These are phyloP conservation scores for Hippocampus abdominalis DNA, from an alignment of 2,113 vertebrate genomes.

Conservation along the genomic window DNA sequence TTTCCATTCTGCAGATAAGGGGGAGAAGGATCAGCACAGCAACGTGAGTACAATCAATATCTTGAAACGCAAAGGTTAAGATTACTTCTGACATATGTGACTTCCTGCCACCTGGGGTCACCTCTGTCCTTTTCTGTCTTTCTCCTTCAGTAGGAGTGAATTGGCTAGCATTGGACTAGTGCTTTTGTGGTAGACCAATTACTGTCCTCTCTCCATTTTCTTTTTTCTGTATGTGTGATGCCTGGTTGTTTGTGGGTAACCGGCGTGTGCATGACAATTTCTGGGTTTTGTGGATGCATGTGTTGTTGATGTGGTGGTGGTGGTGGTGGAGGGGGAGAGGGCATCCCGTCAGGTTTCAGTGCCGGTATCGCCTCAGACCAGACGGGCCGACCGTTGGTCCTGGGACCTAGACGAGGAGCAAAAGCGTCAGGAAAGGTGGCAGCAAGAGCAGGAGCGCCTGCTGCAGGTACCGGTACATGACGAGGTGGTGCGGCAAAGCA, in stretches of 20 bases:
- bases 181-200: conserved; percentile 71
- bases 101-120: conserved; percentile 26
- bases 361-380: conserved; percentile 67
- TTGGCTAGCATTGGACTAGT: conserved; percentile 66
- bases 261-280: conserved; percentile 33
- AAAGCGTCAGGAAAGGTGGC: conserved; percentile 92
- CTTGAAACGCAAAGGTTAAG: not conserved
- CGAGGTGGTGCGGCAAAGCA: conserved; percentile 27
- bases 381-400: conserved; percentile 84
- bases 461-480: conserved; percentile 96
- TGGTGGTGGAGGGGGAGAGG: conserved; percentile 20
- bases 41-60: conserved; percentile 61
- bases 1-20: conserved; percentile 47
- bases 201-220: conserved; percentile 57
- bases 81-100: not conserved
- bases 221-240: conserved; percentile 31
- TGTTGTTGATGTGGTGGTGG: conserved; percentile 13
- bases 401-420: conserved; percentile 98
- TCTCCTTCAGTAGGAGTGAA: conserved; percentile 63
- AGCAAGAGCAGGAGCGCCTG: conserved; percentile 91
- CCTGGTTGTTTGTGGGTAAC: conserved; percentile 8
- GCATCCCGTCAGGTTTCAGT: conserved; percentile 62
- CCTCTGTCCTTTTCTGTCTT: conserved; percentile 60
- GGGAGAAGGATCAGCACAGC: conserved; percentile 41
- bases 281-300: conserved; percentile 19